Conservation (phyloP, 2,888 invertebrate genomes). For the Xestobium rufovillosum region DNA sequence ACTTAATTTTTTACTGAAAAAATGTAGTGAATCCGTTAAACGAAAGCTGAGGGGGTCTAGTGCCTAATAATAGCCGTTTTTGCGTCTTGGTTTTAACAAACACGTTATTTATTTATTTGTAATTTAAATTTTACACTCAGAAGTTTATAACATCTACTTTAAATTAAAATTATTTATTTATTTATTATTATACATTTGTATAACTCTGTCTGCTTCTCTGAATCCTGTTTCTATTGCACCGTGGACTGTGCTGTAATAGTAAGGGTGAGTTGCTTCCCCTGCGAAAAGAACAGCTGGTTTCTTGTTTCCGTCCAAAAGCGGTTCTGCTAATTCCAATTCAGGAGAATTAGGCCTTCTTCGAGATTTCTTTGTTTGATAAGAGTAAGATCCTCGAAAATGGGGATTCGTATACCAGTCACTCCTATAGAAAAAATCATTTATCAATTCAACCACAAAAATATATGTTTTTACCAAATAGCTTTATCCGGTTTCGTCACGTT, state of each 20-base stretch:
- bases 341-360: neutral
- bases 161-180: too few species aligned
- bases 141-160: too few species aligned
- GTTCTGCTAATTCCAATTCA: neutral
- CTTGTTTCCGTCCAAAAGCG: neutral
- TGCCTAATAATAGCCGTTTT: too few species aligned
- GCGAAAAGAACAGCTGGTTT: neutral
- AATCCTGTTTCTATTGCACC: neutral
- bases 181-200: neutral
- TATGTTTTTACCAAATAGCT: constrained; percentile 26
- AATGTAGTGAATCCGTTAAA: too few species aligned
- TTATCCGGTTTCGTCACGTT: constrained; percentile 44
- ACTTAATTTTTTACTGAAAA: too few species aligned
- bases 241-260: neutral
- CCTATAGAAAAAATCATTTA: constrained; percentile 21
- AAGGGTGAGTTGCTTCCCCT: neutral
- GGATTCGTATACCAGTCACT: constrained; percentile 27
- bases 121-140: too few species aligned
- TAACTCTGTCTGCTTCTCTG: neutral
- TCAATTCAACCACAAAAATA: too few species aligned
- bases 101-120: too few species aligned
- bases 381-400: constrained; percentile 27
- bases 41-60: too few species aligned
- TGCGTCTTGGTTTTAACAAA: constrained; percentile 52
- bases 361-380: constrained; percentile 25